Base-by-base conservation (phyloP, 2,888 invertebrate genomes). In the Elegia similella region DNA sequence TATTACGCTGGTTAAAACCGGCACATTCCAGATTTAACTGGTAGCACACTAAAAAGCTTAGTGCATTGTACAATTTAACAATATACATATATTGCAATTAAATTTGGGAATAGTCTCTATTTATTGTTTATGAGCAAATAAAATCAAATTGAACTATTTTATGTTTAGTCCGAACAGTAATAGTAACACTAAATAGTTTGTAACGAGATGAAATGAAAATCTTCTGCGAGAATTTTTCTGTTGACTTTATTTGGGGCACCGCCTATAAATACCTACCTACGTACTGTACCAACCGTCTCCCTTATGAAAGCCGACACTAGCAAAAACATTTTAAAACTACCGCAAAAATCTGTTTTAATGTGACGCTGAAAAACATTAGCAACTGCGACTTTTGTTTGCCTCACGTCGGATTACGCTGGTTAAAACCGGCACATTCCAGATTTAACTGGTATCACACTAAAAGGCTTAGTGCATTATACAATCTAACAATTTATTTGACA, bases 351-450 rank as follows among this genome's bases (percentile, higher is more conserved):
- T 44, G 54, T 55, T 46, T n/a, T 32, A 55, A 44, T 32, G 34
- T 61, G 52, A 55, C 60, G 60, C 68, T 65, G 63, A 70, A 66
- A 76, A 76, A 75, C 68, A 65, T 72, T 72, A 70, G 65, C 65
- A 60, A 61, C 67, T 64, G 62, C 59, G 64, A 72, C 67, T 73
- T 74, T 78, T 74, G 72, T 78, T 72, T 67, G 60, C 74, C 70
- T 72, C 71, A 76, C 66, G 68, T 32, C 63, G 68, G 73, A 75
- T 76, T 73, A 73, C 73, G 69, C 70, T 65, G 60, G 70, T 67
- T 70, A 72, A 43, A 43, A 44, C 54, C 16, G 54, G 30, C 12
- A 44, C 16, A 12, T 16, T 44, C 7, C 32, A 10, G 46, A 55
- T 55, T 55, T 55, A 34, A 55, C 17, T 17, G 6, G 32, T 34